These are phyloP conservation scores for Tympanuchus pallidicinctus DNA, from an alignment of 2,113 vertebrate species.

Conservation along the genomic window DNA sequence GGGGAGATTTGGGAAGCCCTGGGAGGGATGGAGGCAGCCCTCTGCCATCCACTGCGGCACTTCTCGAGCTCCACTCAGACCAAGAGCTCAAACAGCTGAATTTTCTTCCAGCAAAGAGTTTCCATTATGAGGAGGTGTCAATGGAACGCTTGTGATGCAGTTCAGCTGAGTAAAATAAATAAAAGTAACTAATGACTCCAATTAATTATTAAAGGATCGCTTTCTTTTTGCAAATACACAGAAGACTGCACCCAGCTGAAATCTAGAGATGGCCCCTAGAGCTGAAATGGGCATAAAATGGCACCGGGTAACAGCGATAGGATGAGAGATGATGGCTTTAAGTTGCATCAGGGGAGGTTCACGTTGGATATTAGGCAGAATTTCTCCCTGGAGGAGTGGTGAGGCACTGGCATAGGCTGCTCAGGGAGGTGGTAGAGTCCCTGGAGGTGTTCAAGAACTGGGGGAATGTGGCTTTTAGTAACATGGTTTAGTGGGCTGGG, in stretches of 20 bases:
- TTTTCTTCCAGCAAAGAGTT: background rate
- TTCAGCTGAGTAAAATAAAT: conserved; percentile 61
- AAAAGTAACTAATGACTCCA: conserved; percentile 42
- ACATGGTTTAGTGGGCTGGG: too few relatives aligned
- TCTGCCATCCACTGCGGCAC: background rate
- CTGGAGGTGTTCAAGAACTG: too few relatives aligned
- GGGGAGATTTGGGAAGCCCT: background rate
- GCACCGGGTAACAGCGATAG: background rate
- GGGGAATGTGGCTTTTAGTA: too few relatives aligned
- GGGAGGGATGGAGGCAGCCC: background rate
- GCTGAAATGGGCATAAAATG: background rate
- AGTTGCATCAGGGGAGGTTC: too few relatives aligned
- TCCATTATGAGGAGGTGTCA: background rate
- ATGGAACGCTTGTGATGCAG: conserved; percentile 32
- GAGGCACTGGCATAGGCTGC: too few relatives aligned
- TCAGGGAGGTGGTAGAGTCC: too few relatives aligned
- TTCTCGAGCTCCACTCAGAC: background rate
- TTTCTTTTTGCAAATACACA: conserved; percentile 23
- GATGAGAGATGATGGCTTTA: too few relatives aligned
- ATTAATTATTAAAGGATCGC: conserved; percentile 56
- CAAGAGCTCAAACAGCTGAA: background rate
- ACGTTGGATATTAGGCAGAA: too few relatives aligned
- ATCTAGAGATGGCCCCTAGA: background rate
- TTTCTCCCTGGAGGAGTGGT: too few relatives aligned
- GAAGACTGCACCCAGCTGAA: background rate